Base-by-base conservation (phyloP, 1,140 invertebrate species). In the Diachasma alloeum region DNA sequence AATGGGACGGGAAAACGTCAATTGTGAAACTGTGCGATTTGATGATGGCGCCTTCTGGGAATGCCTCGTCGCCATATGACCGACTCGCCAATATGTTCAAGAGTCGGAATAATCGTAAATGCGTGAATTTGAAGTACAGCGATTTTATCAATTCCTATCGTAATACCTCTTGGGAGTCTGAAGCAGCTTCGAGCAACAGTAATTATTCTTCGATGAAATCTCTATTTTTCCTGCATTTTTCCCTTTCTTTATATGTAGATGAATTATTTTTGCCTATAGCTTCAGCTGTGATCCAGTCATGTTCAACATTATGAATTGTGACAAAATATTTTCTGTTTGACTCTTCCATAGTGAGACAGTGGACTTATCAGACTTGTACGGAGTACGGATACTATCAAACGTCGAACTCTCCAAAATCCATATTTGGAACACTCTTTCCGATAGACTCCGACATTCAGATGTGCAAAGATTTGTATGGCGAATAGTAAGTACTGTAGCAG, bases 371-470 rank as follows among this genome's bases (percentile, higher is more conserved):
- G 87, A 96, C 95, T 0, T 97, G 96, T 86, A 93, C 93, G 13
- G 95, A 97, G 86, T 97, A 94, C 82, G 95, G 95, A 37, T 97
- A 93, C 87, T 97, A 92, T 87, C 95, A 96, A 87, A 94, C 93
- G 0, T 92, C 94, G 0, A 92, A 91, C 74, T 91, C 90, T 0
- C 78, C 81, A 0, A 88, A 91, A 22, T 91, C 95, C 83, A 90
- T 94, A 24, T 93, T 96, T 89, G 92, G 95, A 80, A 87, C 85
- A 63, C 81, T 87, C 77, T 90, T 93, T 82, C 91, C 93, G 0
- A 80, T 91, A 53, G 90, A 91, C 24, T 94, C 93, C 75, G 94
- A 92, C 74, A 89, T 91, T 0, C 86, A 93, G 39, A 81, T 94
- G n/a, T 97, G 96, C 84, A 85, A 84, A 9, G 92, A 93, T 85